phyloP scores from a whole-genome alignment of 2,888 invertebrate species.

The Phaedon cochleariae region DNA sequence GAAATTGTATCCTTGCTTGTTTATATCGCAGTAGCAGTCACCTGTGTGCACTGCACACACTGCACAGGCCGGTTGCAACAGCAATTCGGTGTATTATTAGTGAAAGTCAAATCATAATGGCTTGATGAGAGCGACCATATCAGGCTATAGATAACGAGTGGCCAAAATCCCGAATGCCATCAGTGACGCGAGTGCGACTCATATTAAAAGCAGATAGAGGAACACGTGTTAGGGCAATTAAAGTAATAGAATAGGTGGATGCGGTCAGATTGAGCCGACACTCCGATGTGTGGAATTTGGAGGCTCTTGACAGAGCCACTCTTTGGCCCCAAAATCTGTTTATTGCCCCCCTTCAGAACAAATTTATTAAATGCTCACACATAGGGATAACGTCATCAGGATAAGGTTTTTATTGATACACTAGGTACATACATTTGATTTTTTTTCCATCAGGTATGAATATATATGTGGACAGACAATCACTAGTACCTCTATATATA shows the following conservation, averaged over 20 bases:
- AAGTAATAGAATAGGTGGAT: constrained; percentile 56
- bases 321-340: constrained; percentile 2
- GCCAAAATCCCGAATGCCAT: constrained; percentile 40
- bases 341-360: background rate
- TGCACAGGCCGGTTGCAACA: background rate
- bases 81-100: constrained; percentile 55
- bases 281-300: constrained; percentile 19
- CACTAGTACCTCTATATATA: no score
- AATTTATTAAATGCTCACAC: constrained; percentile 1
- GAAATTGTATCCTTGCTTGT: no score
- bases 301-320: background rate
- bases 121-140: constrained; percentile 52
- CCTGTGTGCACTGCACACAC: no score
- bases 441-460: no score
- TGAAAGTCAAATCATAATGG: constrained; percentile 55
- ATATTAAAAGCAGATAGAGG: constrained; percentile 55
- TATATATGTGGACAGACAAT: no score
- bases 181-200: constrained; percentile 50
- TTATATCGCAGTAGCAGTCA: no score
- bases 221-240: constrained; percentile 59
- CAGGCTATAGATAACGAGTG: constrained; percentile 54
- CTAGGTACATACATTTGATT: no score
- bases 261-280: constrained; percentile 46
- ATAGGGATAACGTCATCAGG: background rate
- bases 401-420: no score